Conservation (phyloP, 2,888 invertebrate genomes). For the Drosophila barbarae region DNA sequence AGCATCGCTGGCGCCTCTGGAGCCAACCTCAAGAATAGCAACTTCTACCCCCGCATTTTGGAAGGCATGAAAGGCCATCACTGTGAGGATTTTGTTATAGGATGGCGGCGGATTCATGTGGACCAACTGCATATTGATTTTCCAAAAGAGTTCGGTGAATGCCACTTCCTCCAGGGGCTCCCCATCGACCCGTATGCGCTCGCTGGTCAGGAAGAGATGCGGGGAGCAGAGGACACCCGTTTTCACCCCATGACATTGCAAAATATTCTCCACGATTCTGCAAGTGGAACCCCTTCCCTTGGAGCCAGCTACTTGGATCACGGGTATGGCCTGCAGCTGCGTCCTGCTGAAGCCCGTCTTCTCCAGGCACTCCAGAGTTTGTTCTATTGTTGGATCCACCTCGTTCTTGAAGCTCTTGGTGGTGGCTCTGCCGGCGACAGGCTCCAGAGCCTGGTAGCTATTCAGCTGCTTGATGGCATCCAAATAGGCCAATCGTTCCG, state of each 20-base stretch:
- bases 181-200: slow-evolving; percentile 60
- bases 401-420: slow-evolving; percentile 20
- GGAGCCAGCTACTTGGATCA: slow-evolving; percentile 60
- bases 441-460: slow-evolving; percentile 45
- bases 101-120: slow-evolving; percentile 40
- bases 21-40: slow-evolving; percentile 60
- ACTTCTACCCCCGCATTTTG: slow-evolving; percentile 49
- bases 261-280: slow-evolving; percentile 53
- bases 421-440: slow-evolving; percentile 28
- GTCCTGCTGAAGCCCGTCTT: slow-evolving; percentile 40
- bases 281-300: slow-evolving; percentile 65
- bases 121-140: slow-evolving; percentile 23
- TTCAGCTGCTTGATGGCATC: slow-evolving; percentile 48
- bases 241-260: slow-evolving; percentile 49
- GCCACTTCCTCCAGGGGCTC: slow-evolving; percentile 40
- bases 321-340: slow-evolving; percentile 48
- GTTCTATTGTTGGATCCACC: slow-evolving; percentile 46
- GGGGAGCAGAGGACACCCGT: slow-evolving; percentile 57
- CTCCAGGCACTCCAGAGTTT: slow-evolving; percentile 52
- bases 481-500: slow-evolving; percentile 58
- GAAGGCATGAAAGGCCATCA: slow-evolving; percentile 66
- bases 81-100: slow-evolving; percentile 56
- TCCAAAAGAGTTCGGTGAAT: slow-evolving; percentile 53
- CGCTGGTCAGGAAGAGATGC: slow-evolving; percentile 58
- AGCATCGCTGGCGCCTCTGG: slow-evolving; percentile 52